A percentile compares a stretch with the other conserved stretches of the same genome.
Conservation (phyloP, 53 echinoderm and acorn worm species). For the Patiria pectinifera region DNA sequence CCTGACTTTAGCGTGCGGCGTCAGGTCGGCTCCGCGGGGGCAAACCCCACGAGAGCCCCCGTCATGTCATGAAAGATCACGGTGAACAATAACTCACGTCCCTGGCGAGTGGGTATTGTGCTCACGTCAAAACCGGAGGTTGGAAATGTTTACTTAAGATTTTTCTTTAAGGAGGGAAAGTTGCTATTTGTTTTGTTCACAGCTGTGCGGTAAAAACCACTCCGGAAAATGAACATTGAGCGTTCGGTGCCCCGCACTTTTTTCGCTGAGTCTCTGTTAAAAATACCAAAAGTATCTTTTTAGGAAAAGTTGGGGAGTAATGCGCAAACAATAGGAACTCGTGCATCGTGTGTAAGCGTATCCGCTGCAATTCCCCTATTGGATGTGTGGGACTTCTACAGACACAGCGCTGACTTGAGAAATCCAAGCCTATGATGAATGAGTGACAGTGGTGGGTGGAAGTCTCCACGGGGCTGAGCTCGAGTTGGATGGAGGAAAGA, state of each 20-base stretch:
- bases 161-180: neutral
- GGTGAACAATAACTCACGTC: neutral
- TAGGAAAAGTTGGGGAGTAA: neutral
- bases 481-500: neutral
- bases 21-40: constrained; percentile 10
- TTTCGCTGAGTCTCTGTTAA: neutral
- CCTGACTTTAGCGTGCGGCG: neutral
- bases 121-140: neutral
- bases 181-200: neutral
- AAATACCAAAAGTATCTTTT: constrained; percentile 30
- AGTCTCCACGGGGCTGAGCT: constrained; percentile 6
- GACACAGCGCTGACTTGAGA: neutral
- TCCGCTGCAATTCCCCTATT: constrained; percentile 5
- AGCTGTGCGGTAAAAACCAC: neutral
- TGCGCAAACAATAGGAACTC: neutral
- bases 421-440: constrained; percentile 7
- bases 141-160: constrained; percentile 15
- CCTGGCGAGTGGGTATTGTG: constrained; percentile 2
- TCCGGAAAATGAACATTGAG: too few relatives aligned
- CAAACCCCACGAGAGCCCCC: constrained; percentile 13
- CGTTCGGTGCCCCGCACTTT: neutral
- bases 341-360: neutral
- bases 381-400: neutral
- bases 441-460: constrained; percentile 25
- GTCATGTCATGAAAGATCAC: constrained; percentile 44